Percentiles rank a stretch among this genome's conserved stretches.
Conservation (phyloP, 2,888 invertebrate genomes). For the Coelogynopora nodosa region DNA sequence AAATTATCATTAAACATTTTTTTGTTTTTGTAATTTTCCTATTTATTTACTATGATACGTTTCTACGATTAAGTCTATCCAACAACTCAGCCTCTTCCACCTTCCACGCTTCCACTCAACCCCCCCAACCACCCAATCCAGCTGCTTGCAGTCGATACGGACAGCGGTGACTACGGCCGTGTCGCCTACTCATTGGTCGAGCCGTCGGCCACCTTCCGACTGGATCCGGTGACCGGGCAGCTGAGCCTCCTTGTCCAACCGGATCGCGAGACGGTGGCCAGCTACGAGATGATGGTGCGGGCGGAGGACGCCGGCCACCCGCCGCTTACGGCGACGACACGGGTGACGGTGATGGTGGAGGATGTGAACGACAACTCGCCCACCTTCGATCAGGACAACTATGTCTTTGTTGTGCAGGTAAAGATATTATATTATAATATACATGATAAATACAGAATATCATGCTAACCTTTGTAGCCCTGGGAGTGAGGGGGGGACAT, state of each 20-base stretch:
- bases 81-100: too few species aligned
- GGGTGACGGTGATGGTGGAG: not conserved
- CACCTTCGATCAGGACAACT: not conserved
- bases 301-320: not conserved
- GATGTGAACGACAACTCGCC: slow-evolving; percentile 25
- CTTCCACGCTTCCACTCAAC: not conserved
- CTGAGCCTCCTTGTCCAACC: not conserved
- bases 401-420: slow-evolving; percentile 15
- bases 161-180: not conserved
- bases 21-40: too few species aligned
- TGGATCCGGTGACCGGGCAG: not conserved
- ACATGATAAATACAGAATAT: too few species aligned
- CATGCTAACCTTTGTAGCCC: too few species aligned
- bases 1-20: too few species aligned
- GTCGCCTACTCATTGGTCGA: not conserved
- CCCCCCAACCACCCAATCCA: too few species aligned
- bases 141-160: not conserved
- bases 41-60: too few species aligned
- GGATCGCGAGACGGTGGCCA: not conserved
- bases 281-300: not conserved
- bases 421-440: not conserved
- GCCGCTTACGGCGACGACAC: not conserved
- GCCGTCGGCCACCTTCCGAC: not conserved
- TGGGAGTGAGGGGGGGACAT: too few species aligned
- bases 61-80: too few species aligned